Percentiles rank a stretch among this genome's conserved stretches.
Evolutionary conservation across 2,797 vertebrate genomes (phyloP).

Genomic region (Melopsittacus undulatus): DNA sequence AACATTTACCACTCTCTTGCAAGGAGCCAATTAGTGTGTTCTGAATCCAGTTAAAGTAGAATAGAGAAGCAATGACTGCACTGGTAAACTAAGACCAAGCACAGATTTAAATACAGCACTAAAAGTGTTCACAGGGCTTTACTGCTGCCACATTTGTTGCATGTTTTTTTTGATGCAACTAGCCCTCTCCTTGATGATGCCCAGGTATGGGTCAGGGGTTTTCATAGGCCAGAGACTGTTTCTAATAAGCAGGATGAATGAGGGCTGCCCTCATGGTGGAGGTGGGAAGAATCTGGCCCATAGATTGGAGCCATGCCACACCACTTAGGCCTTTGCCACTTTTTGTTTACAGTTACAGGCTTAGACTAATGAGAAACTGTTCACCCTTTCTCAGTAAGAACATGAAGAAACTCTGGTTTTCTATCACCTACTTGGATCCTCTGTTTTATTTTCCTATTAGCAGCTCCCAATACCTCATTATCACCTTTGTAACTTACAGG

Average conservation of each 20-base stretch:
- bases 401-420: not conserved
- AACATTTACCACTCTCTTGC: not conserved
- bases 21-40: not conserved
- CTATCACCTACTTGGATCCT: not conserved
- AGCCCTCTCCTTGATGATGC: not conserved
- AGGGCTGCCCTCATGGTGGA: not conserved
- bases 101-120: fast-evolving
- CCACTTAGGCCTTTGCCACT: not conserved
- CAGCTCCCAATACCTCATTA: not conserved
- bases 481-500: not conserved
- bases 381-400: not conserved
- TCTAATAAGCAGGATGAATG: not conserved
- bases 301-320: not conserved
- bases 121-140: fast-evolving
- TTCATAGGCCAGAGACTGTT: not conserved
- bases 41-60: not conserved
- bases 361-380: not conserved
- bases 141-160: not conserved
- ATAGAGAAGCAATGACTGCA: not conserved
- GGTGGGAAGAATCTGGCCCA: not conserved
- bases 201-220: not conserved
- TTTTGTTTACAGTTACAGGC: not conserved
- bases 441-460: not conserved
- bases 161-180: fast-evolving
- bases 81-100: not conserved